A percentile compares a stretch with the other conserved stretches of the same genome.
Evolutionary conservation across 2,888 invertebrate species (phyloP).

Genomic region (Eilema caniola): DNA sequence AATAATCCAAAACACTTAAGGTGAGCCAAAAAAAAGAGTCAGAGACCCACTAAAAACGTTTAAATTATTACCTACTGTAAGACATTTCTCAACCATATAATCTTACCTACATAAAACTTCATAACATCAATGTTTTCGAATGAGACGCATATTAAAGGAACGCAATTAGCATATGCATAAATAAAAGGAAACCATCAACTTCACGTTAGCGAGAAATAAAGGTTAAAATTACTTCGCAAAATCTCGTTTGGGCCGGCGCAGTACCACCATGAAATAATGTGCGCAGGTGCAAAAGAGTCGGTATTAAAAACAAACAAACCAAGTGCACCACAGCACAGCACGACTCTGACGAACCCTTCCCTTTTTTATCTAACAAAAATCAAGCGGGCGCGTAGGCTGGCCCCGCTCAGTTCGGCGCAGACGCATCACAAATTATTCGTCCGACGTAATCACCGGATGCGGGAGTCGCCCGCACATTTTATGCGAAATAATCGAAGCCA

Average conservation of each 20-base stretch:
- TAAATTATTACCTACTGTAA: constrained; percentile 22
- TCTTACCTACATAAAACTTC: constrained; percentile 33
- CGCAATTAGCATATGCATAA: constrained; percentile 55
- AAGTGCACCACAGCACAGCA: constrained; percentile 57
- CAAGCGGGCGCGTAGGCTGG: constrained; percentile 66
- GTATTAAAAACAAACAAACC: constrained; percentile 77
- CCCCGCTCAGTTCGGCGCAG: constrained; percentile 69
- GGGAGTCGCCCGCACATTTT: constrained; percentile 85
- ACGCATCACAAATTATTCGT: constrained; percentile 84
- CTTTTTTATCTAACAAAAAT: constrained; percentile 85
- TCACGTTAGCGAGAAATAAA: constrained; percentile 57
- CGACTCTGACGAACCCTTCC: constrained; percentile 36
- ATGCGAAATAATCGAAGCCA: constrained; percentile 86
- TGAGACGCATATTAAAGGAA: constrained; percentile 46
- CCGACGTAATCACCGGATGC: constrained; percentile 85
- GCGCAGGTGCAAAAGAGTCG: constrained; percentile 81
- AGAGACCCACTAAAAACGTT: constrained; percentile 17
- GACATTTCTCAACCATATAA: constrained; percentile 34
- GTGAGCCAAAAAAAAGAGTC: constrained; percentile 18
- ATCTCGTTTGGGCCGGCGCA: constrained; percentile 65
- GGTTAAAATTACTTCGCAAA: constrained; percentile 60
- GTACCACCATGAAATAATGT: constrained; percentile 61
- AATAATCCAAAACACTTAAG: constrained; percentile 18
- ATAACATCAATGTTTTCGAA: constrained; percentile 37
- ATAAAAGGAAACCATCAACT: constrained; percentile 58